Base-by-base conservation (phyloP, 1,140 invertebrate genomes). In the Cepaea nemoralis region DNA sequence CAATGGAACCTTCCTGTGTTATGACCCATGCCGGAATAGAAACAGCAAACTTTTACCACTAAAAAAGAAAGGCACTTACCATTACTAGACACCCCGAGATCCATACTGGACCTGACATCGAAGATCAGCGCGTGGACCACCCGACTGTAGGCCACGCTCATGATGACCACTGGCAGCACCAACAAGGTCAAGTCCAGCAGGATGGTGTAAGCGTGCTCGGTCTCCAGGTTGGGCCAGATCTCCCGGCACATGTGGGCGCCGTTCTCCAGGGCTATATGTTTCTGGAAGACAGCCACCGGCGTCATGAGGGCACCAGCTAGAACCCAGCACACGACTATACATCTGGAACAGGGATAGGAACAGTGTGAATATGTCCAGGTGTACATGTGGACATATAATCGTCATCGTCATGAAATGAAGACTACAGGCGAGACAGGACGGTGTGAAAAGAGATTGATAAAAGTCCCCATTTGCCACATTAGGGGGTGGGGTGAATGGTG, bases 271-370 rank as follows among this genome's bases (percentile, higher is more conserved):
- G 93, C 93, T 77, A 94, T 92, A 31, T 95, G 90, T 3, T 93
- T 92, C 24, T 87, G 88, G 75, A 83, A 86, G 22, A 94, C 90
- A 6, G 95, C 92, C 55, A 95, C 95, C 0, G 96, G 96, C 8
- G 93, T 91, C 88, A 95, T 87, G n/a, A 89, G 71, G 67, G 86
- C 71, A 0, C 82, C 39, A 8, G 88, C 82, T 19, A 89, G 37
- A 1, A 85, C 24, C 90, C 90, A 91, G 59, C 86, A 87, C 2
- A 88, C 73, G 0, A 55, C 85, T 16, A 91, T 88, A 45, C 19
- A 89, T 88, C 77, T 79, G 77, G 27, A 48, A 40, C 19, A 45
- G 19, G 8, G 19, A 45, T 45, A 45, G 19, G 8, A 45, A 45
- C 19, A 45, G 19, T 45, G 19, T 10, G 8, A 45, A 45, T 45